These are phyloP conservation scores for Carcina quercana DNA, from an alignment of 2,888 invertebrate species.

Conservation along the genomic window DNA sequence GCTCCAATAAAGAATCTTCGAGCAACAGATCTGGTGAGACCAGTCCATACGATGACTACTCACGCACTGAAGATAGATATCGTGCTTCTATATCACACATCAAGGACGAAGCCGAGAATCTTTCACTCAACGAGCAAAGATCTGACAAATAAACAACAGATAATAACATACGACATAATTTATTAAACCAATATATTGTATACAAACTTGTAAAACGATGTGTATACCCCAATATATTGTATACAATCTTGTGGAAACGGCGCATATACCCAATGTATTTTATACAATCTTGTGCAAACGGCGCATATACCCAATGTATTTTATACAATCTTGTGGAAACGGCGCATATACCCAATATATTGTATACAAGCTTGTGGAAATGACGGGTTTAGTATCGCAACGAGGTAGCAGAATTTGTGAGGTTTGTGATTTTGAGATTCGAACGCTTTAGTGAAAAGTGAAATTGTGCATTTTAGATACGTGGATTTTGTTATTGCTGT, in stretches of 20 bases:
- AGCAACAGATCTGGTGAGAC: conserved; percentile 61
- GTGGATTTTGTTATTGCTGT: neutral
- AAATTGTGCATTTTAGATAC: neutral
- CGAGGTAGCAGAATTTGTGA: too few relatives aligned
- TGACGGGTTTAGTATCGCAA: too few relatives aligned
- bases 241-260: too few relatives aligned
- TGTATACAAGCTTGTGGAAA: too few relatives aligned
- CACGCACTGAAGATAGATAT: conserved; percentile 54
- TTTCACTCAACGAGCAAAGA: conserved; percentile 68
- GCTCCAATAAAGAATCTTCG: conserved; percentile 54
- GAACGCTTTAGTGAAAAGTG: too few relatives aligned
- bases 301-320: neutral
- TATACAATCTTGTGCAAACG: too few relatives aligned
- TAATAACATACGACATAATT: conserved; percentile 9
- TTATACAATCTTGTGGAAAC: too few relatives aligned
- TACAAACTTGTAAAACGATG: neutral
- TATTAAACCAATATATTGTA: conserved; percentile 1
- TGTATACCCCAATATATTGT: too few relatives aligned
- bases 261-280: too few relatives aligned
- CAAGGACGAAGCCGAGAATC: conserved; percentile 68
- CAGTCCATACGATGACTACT: conserved; percentile 64
- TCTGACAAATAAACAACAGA: conserved; percentile 60
- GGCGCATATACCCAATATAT: too few relatives aligned
- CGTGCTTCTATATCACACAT: conserved; percentile 59
- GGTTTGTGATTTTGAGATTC: too few relatives aligned